Base-by-base conservation (phyloP, 2,888 invertebrate genomes). In the Drosophila cognata region DNA sequence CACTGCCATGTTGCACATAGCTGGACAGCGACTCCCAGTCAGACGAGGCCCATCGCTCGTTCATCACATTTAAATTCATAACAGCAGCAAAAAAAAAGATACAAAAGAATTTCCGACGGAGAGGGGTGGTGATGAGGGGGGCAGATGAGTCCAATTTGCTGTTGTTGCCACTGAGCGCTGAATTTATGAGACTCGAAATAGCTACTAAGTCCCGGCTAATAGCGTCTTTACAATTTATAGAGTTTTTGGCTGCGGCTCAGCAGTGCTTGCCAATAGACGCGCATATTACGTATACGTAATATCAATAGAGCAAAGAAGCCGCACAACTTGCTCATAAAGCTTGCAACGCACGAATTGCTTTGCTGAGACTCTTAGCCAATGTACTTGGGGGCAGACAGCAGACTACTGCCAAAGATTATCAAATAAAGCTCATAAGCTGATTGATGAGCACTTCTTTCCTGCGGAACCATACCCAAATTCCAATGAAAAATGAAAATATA, bases 161-260 rank as follows among this genome's bases (percentile, higher is more conserved):
- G 75, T 75, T 75, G 66, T 51, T 71, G 65, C 63, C 59, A 48
- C 74, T 60, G 71, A 55, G 73, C 71, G 55, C 55, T 59, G 69
- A 76, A 89, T 89, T 89, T 84, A 89, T 87, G 84, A 78, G 82
- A 50, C 67, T 51, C 46, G 82, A 73, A 68, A 71, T 61, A 61
- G 84, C 79, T 79, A 83, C 84, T 85, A 88, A 85, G 87, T 79
- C 84, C 41, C 62, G 58, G 83, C 87, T 88, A 89, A 89, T 88
- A 82, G 85, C 87, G 78, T 84, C 88, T 88, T 87, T 90, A 83
- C 75, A 90, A 89, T 89, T 88, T 85, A 89, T 88, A 81, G 86
- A 87, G 81, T 83, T 85, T 46, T 89, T 52, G 56, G 74, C 77
- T 71, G 73, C 57, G 80, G 89, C 81, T 84, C 83, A 88, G 69